Evolutionary conservation across 1,140 invertebrate genomes (phyloP).

Genomic region (Eumaeus atala): DNA sequence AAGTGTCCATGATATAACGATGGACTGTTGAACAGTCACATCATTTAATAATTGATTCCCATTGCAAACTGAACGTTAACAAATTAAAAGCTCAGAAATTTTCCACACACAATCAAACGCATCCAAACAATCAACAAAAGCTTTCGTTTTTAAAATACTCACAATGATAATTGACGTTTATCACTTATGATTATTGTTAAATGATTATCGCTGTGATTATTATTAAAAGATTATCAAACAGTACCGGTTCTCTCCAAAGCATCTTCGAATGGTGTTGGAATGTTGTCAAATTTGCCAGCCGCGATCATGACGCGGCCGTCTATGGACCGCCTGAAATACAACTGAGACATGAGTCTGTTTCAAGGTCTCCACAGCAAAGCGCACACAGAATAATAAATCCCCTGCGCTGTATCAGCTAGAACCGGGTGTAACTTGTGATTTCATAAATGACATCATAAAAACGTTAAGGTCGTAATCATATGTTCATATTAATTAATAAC

Average conservation of each 20-base stretch:
- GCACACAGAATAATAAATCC: slow-evolving; percentile 22
- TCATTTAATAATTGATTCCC: too few relatives aligned
- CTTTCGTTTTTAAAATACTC: not conserved
- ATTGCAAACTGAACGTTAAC: too few relatives aligned
- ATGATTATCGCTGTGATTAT: too few relatives aligned
- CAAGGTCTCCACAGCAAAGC: slow-evolving; percentile 31
- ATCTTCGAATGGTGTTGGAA: slow-evolving; percentile 45
- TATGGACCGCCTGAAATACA: slow-evolving; percentile 16
- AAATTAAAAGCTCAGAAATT: too few relatives aligned
- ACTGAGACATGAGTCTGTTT: slow-evolving; percentile 41
- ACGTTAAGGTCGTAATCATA: too few relatives aligned
- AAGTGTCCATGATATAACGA: too few relatives aligned
- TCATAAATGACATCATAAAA: too few relatives aligned
- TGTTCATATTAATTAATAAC: too few relatives aligned
- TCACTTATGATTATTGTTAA: too few relatives aligned
- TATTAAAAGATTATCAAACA: not conserved
- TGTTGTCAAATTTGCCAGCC: slow-evolving; percentile 20
- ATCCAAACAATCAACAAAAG: slow-evolving; percentile 11
- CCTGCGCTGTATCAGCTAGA: slow-evolving; percentile 8
- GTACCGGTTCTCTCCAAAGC: slow-evolving; percentile 53
- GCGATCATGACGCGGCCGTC: slow-evolving; percentile 22
- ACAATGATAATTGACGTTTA: not conserved
- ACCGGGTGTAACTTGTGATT: too few relatives aligned
- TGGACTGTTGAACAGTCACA: too few relatives aligned
- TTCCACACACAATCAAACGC: too few relatives aligned